These are phyloP conservation scores for Drosophila micromelanica DNA, from an alignment of 1,140 invertebrate species.

Conservation along the genomic window DNA sequence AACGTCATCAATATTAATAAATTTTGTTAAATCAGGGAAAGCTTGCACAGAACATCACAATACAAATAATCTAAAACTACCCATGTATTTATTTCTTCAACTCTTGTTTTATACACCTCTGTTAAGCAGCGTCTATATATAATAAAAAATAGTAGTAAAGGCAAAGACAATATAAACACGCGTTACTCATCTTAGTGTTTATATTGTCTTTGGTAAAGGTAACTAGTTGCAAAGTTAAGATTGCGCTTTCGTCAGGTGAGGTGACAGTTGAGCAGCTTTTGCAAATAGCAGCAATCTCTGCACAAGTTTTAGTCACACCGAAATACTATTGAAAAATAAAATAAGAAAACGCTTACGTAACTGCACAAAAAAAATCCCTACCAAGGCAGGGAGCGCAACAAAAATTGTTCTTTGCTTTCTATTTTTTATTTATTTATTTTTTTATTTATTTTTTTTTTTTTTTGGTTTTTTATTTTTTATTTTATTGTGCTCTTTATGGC, in stretches of 20 bases:
- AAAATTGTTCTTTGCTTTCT: conserved; percentile 1
- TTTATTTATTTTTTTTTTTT: conserved; percentile 35
- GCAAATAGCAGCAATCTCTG: conserved; percentile 26
- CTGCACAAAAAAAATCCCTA: conserved; percentile 25
- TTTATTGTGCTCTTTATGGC: conserved; percentile 63
- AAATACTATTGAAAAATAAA: conserved; percentile 53
- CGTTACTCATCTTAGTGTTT: no score
- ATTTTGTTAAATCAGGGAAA: no score
- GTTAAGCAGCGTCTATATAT: no score
- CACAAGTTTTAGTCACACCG: conserved; percentile 6
- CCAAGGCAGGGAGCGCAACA: conserved; percentile 11
- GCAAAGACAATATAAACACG: no score
- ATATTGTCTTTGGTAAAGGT: no score
- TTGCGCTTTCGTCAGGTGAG: conserved; percentile 3
- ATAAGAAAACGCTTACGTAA: conserved; percentile 62
- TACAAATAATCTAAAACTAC: no score
- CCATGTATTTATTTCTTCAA: neutral
- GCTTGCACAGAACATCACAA: no score
- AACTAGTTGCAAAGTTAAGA: conserved; percentile 4
- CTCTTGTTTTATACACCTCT: neutral
- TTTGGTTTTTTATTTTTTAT: conserved; percentile 31
- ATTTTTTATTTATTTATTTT: conserved; percentile 40
- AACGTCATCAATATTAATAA: no score
- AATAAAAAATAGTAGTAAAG: neutral
- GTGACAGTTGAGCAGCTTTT: conserved; percentile 29